These are phyloP conservation scores for Penaeus japonicus DNA, from an alignment of 1,140 invertebrate genomes.

Conservation along the genomic window DNA sequence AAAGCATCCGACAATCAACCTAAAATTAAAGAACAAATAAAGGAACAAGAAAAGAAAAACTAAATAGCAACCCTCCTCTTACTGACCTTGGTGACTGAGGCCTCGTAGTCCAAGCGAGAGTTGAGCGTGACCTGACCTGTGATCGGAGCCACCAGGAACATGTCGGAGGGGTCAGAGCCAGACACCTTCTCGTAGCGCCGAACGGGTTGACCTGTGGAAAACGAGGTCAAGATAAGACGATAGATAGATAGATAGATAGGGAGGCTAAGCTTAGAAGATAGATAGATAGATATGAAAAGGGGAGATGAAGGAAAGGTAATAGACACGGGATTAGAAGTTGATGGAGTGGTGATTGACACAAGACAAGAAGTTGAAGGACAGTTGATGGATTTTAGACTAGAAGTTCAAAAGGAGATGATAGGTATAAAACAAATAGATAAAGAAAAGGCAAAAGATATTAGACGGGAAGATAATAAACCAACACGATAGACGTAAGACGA, in stretches of 20 bases:
- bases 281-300: too few species aligned
- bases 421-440: too few species aligned
- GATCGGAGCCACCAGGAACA: constrained; percentile 78
- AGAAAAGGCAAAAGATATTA: too few species aligned
- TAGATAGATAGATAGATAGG: not conserved
- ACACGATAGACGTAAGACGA: too few species aligned
- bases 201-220: constrained; percentile 61
- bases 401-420: too few species aligned
- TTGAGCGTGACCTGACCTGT: constrained; percentile 75
- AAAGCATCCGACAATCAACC: not conserved
- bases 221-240: not conserved
- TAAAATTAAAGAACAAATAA: constrained; percentile 9
- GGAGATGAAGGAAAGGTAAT: too few species aligned
- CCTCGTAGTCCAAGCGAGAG: constrained; percentile 79
- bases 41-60: constrained; percentile 12
- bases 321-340: too few species aligned
- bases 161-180: constrained; percentile 61
- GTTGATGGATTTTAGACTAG: too few species aligned
- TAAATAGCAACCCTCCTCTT: not conserved
- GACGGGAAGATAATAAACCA: too few species aligned
- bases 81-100: constrained; percentile 70
- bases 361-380: too few species aligned
- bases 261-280: not conserved
- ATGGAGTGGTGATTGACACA: too few species aligned
- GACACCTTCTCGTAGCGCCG: constrained; percentile 61